Conservation (phyloP, 2,888 invertebrate species). For the Meiosimyza platycephala region DNA sequence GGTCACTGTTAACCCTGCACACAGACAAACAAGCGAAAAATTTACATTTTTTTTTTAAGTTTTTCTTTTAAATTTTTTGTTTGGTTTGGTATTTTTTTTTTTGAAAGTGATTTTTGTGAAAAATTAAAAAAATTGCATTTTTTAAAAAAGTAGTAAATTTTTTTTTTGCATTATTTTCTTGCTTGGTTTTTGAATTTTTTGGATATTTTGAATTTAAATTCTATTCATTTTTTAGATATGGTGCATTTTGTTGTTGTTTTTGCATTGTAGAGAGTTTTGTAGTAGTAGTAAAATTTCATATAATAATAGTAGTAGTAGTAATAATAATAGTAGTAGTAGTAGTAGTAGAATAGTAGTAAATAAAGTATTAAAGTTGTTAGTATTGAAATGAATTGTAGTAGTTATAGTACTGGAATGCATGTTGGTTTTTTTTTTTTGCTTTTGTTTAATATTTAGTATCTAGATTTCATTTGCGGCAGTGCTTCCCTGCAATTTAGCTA, state of each 20-base stretch:
- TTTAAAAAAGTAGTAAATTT: conserved; percentile 32
- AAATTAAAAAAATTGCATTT: conserved; percentile 36
- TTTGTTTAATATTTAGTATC: conserved; percentile 18
- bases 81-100: conserved; percentile 39
- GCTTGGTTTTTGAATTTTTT: conserved; percentile 44
- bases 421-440: conserved; percentile 28
- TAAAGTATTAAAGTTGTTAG: conserved; percentile 37
- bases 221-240: conserved; percentile 22
- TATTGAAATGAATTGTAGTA: conserved; percentile 23
- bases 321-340: conserved; percentile 46
- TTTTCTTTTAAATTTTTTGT: conserved; percentile 29
- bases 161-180: conserved; percentile 26
- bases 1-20: conserved; percentile 69
- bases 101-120: conserved; percentile 37
- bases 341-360: conserved; percentile 51
- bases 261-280: conserved; percentile 40
- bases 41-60: conserved; percentile 42
- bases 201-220: conserved; percentile 35
- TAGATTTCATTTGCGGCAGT: conserved; percentile 18
- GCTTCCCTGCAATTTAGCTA: conserved; percentile 1
- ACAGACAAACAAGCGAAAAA: conserved; percentile 72
- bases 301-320: conserved; percentile 43
- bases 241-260: conserved; percentile 33
- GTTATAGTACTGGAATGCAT: conserved; percentile 23
- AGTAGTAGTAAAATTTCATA: conserved; percentile 30